Evolutionary conservation across 1,140 invertebrate species (phyloP).

Genomic region (Zaprionus davidi): DNA sequence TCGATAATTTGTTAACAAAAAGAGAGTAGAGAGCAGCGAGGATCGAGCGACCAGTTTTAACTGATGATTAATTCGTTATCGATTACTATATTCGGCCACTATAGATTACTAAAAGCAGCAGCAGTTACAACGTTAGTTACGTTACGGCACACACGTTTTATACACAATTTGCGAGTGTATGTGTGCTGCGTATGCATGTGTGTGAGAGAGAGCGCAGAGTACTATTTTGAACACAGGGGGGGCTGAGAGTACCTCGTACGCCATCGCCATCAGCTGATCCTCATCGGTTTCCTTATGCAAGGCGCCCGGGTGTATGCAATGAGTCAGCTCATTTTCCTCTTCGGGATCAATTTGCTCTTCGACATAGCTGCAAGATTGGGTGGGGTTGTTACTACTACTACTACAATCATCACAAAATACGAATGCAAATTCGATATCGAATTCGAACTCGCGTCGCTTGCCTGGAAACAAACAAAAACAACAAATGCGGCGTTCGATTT

Average conservation of each 20-base stretch:
- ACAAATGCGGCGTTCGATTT: constrained; percentile 47
- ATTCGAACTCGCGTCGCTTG: constrained; percentile 25
- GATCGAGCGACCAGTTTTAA: constrained; percentile 11
- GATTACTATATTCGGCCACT: constrained; percentile 13
- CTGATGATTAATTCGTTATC: constrained; percentile 34
- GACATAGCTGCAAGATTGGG: constrained; percentile 76
- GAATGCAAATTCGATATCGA: constrained; percentile 1
- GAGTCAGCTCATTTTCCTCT: constrained; percentile 73
- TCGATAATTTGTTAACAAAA: constrained; percentile 61
- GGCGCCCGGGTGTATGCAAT: constrained; percentile 79
- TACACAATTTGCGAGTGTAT: constrained; percentile 33
- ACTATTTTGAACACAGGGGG: constrained; percentile 25
- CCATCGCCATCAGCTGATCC: constrained; percentile 72
- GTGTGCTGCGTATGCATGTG: constrained; percentile 1
- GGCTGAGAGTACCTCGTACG: constrained; percentile 68
- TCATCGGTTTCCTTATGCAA: constrained; percentile 75
- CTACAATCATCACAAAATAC: constrained; percentile 5
- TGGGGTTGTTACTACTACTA: constrained; percentile 21
- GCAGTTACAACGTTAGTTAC: constrained; percentile 42
- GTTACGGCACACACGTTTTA: constrained; percentile 50
- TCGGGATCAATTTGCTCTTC: constrained; percentile 73
- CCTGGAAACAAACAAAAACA: constrained; percentile 59
- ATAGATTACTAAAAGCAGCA: constrained; percentile 33
- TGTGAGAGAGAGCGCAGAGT: constrained; percentile 8
- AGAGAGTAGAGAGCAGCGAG: constrained; percentile 18